These are phyloP conservation scores for Mimachlamys varia DNA, from an alignment of 2,888 invertebrate species.

Conservation along the genomic window DNA sequence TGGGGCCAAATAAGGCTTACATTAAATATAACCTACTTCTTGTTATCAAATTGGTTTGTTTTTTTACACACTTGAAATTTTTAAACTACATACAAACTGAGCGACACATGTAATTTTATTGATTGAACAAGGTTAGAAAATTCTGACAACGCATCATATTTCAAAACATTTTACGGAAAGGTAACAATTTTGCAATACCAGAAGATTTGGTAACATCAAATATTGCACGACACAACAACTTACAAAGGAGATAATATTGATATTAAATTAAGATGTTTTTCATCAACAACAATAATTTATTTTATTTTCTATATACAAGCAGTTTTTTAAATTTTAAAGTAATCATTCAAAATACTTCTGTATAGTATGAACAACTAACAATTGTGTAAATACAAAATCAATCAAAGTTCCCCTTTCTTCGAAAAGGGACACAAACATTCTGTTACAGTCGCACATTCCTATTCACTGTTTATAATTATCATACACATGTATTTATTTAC, in stretches of 20 bases:
- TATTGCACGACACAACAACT: conserved; percentile 28
- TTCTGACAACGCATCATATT: neutral
- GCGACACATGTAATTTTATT: neutral
- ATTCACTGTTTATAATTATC: neutral
- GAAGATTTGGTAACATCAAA: neutral
- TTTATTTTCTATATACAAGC: neutral
- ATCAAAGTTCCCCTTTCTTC: neutral
- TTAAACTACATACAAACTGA: neutral
- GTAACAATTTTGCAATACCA: neutral
- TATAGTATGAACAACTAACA: neutral
- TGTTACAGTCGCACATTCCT: neutral
- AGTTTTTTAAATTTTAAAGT: neutral
- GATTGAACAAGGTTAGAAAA: neutral
- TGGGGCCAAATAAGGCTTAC: no score
- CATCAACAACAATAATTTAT: conserved; percentile 7
- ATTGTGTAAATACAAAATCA: neutral
- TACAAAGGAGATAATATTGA: neutral
- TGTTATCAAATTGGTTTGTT: no score
- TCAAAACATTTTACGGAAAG: neutral
- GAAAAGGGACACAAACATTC: neutral
- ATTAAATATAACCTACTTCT: no score
- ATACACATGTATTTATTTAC: neutral
- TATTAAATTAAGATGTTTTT: neutral
- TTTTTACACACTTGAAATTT: no score
- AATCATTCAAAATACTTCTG: neutral